Percentiles rank a stretch among this genome's conserved stretches.
Conservation (phyloP, 2,797 vertebrate genomes). For the Betta splendens region DNA sequence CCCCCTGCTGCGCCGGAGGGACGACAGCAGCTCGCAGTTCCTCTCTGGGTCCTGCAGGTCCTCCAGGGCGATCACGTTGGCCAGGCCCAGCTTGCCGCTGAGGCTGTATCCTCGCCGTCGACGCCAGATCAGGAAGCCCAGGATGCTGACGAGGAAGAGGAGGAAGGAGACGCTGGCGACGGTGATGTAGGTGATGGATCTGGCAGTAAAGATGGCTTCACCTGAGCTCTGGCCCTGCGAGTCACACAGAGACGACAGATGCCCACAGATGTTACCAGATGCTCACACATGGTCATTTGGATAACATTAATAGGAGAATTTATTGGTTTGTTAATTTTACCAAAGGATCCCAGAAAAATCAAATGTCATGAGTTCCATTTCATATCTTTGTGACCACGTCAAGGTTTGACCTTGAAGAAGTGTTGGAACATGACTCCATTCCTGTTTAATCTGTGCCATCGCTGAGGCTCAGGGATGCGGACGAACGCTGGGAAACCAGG, state of each 20-base stretch:
- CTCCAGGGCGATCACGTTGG: slow-evolving; percentile 75
- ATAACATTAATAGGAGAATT: too few species aligned
- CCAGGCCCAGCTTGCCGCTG: slow-evolving; percentile 58
- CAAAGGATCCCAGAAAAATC: too few species aligned
- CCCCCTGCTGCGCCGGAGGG: slow-evolving; percentile 54
- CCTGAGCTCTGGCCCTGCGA: slow-evolving; percentile 55
- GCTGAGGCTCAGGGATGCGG: neutral
- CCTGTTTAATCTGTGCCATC: slow-evolving; percentile 4
- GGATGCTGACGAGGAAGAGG: slow-evolving; percentile 53
- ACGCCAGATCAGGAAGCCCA: slow-evolving; percentile 57
- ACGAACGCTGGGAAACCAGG: too few species aligned
- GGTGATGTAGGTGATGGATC: slow-evolving; percentile 46
- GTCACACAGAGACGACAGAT: slow-evolving; percentile 3
- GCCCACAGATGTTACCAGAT: too few species aligned
- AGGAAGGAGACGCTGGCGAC: slow-evolving; percentile 62
- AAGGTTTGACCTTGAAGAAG: too few species aligned
- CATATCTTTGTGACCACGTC: too few species aligned
- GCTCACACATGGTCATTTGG: too few species aligned
- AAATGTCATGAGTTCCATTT: too few species aligned
- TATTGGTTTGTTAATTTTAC: too few species aligned
- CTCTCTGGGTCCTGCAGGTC: slow-evolving; percentile 74
- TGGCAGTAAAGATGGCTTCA: slow-evolving; percentile 39
- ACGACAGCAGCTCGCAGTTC: slow-evolving; percentile 73
- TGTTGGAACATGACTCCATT: slow-evolving; percentile 36
- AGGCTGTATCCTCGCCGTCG: slow-evolving; percentile 43